These are phyloP conservation scores for Caenorhabditis sulstoni DNA, from an alignment of 2,888 invertebrate species.

Conservation along the genomic window DNA sequence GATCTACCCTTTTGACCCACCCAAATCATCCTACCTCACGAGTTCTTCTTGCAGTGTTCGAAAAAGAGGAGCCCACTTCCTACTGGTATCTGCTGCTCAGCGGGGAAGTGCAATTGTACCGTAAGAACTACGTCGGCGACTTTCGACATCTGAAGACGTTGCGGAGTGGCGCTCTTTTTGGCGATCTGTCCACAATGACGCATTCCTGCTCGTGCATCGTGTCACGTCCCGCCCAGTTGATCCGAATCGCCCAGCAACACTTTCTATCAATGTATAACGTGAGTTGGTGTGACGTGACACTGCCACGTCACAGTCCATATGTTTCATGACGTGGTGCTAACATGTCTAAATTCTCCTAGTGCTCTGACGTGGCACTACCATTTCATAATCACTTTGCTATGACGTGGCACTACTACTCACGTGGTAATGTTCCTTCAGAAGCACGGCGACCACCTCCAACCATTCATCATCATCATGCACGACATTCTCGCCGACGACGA, in stretches of 20 bases:
- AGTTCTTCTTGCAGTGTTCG: constrained; percentile 80
- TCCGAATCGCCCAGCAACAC: constrained; percentile 75
- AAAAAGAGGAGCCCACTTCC: constrained; percentile 71
- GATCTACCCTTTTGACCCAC: too few relatives aligned
- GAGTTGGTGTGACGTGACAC: constrained; percentile 52
- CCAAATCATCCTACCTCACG: too few relatives aligned
- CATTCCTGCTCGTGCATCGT: constrained; percentile 78
- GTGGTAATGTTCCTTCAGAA: constrained; percentile 66
- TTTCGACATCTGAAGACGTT: constrained; percentile 63
- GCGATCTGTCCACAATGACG: constrained; percentile 71
- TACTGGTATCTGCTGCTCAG: constrained; percentile 79
- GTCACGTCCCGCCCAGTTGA: constrained; percentile 71
- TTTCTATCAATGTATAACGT: constrained; percentile 78
- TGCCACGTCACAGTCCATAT: too few relatives aligned
- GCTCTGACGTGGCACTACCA: too few relatives aligned
- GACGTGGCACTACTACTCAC: constrained; percentile 15
- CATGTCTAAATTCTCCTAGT: too few relatives aligned
- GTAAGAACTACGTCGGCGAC: constrained; percentile 50
- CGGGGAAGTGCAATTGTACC: constrained; percentile 78
- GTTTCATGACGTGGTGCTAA: too few relatives aligned
- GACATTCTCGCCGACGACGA: constrained; percentile 71
- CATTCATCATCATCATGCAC: constrained; percentile 76
- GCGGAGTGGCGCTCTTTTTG: constrained; percentile 74
- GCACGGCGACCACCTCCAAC: constrained; percentile 78
- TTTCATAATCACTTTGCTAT: too few relatives aligned